Evolutionary conservation across 2,888 invertebrate genomes (phyloP).

Genomic region (Sisyra terminalis): DNA sequence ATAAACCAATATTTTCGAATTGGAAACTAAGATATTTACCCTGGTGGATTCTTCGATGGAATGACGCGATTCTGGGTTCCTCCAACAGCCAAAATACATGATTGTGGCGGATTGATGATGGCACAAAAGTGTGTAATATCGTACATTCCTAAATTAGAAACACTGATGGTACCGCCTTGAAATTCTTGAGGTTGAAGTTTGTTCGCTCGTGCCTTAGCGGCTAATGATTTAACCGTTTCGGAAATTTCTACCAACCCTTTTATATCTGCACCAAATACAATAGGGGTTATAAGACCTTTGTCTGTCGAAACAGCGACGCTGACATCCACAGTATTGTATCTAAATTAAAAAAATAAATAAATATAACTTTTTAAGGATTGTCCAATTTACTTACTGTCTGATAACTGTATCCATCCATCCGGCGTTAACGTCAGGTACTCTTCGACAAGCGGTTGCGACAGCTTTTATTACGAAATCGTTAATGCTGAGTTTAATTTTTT

Average conservation of each 20-base stretch:
- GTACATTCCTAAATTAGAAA: conserved; percentile 94
- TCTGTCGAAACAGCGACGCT: conserved; percentile 95
- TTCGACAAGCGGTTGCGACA: conserved; percentile 70
- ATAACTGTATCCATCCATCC: conserved; percentile 90
- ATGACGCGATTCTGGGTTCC: conserved; percentile 59
- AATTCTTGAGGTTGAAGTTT: conserved; percentile 87
- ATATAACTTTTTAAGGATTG: background rate
- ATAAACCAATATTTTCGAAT: too few relatives aligned
- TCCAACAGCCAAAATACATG: conserved; percentile 85
- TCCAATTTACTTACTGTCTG: conserved; percentile 54
- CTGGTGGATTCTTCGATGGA: conserved; percentile 19
- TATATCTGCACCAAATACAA: conserved; percentile 77
- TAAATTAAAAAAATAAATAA: conserved; percentile 22
- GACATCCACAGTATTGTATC: conserved; percentile 83
- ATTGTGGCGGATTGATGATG: conserved; percentile 92
- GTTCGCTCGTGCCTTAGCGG: conserved; percentile 72
- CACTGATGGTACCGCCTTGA: conserved; percentile 89
- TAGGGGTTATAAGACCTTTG: conserved; percentile 90
- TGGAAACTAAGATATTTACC: background rate
- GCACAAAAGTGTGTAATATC: conserved; percentile 78
- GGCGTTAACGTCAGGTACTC: conserved; percentile 87
- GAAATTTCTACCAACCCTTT: conserved; percentile 80
- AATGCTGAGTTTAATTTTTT: conserved; percentile 73
- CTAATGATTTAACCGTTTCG: conserved; percentile 59
- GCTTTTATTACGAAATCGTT: conserved; percentile 96